Evolutionary conservation across 1,140 invertebrate genomes (phyloP), one percentile per base, ranked within the genome.

Genomic region (Drosophila littoralis): DNA sequence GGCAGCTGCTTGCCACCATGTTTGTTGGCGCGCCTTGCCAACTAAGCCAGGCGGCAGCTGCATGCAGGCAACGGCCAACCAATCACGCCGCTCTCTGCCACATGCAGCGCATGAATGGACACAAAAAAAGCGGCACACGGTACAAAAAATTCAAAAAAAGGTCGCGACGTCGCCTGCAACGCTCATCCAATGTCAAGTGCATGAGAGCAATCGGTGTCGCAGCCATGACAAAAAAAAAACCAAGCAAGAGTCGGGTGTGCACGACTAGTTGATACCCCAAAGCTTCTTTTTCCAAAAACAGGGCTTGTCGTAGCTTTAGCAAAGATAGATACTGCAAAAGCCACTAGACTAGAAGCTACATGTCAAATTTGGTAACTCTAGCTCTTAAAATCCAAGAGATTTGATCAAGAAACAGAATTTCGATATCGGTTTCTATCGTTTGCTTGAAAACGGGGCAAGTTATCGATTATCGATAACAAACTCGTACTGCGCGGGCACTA

Each of bases 171-270:
- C 48, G 38, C 64, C 59, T 65, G 60, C 63, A 67, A 68, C 55
- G 70, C 63, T 72, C 59, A 73, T 67, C 66, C 83, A 86, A 88
- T 86, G 82, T 86, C 82, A 86, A 86, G 82, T 88, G 75, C 83
- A 86, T 42, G 36, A 35, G 52, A 36, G 50, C 57, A 67, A 59
- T 73, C 43, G 70, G 61, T 35, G 32, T 52, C 50, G 50, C 32
- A 33, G 50, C 28, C 50, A 36, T 35, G 50, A 15, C 61, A 45
- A 54, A 61, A 60, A 36, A 32, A 3, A n/a, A n/a, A 5, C 1
- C 7, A 15, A n/a, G 9, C 13, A 2, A 10, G n/a, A 7, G 22
- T 28, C 4, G 9, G 0, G 1, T 6, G 15, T 1, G 59, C 7
- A 36, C 35, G 35, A n/a, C 40, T 42, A 7, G n/a, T 1, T n/a